phyloP scores from a whole-genome alignment of 2,797 vertebrate genomes.

The Benthosema pterotum region DNA sequence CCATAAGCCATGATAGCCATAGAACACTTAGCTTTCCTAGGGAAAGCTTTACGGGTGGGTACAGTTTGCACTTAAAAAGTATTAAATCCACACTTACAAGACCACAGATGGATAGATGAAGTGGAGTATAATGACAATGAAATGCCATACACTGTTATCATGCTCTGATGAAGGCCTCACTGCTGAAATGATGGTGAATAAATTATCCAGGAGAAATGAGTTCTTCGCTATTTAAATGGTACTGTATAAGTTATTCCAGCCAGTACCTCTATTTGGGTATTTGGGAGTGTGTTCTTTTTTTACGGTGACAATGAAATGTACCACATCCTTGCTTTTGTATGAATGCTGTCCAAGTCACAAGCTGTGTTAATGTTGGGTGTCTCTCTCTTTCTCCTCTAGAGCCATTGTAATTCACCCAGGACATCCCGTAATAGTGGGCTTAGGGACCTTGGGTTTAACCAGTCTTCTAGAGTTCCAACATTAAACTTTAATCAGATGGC shows the following conservation, averaged over 20 bases:
- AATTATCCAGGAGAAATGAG: too few relatives aligned
- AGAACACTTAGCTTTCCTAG: conserved; percentile 51
- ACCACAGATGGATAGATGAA: conserved; percentile 49
- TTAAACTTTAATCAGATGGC: conserved; percentile 32
- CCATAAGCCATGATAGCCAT: conserved; percentile 47
- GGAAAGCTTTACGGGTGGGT: conserved; percentile 46
- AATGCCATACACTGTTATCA: background rate
- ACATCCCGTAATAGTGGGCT: background rate
- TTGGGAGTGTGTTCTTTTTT: too few relatives aligned
- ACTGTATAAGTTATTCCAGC: too few relatives aligned
- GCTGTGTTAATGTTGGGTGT: conserved; percentile 15
- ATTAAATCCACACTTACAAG: conserved; percentile 51
- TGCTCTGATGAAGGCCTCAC: background rate
- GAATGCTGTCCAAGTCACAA: conserved; percentile 15
- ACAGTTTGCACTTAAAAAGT: conserved; percentile 62
- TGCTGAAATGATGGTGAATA: too few relatives aligned
- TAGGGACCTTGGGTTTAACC: conserved; percentile 6
- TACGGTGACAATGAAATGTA: background rate
- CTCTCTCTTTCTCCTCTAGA: conserved; percentile 8
- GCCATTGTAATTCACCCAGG: background rate
- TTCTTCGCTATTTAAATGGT: too few relatives aligned
- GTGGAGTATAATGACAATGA: conserved; percentile 28
- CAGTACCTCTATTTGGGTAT: too few relatives aligned
- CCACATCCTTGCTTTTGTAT: background rate
- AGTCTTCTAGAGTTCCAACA: conserved; percentile 15